A percentile compares a stretch with the other conserved stretches of the same genome.
These are phyloP conservation scores for Drosophila bifasciata DNA, from an alignment of 1,140 invertebrate genomes.

Conservation along the genomic window DNA sequence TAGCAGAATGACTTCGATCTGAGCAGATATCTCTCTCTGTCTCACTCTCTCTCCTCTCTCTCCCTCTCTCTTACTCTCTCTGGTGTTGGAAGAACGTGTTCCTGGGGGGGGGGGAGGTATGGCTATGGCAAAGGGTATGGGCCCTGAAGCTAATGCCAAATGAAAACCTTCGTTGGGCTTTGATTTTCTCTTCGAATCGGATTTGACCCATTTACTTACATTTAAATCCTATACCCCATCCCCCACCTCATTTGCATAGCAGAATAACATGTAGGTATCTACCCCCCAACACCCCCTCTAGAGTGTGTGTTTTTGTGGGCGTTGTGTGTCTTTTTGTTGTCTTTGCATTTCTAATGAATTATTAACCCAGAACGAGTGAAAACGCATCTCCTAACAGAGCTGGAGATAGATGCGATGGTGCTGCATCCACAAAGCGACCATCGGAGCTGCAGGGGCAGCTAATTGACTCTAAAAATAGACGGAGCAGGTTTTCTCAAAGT, in stretches of 20 bases:
- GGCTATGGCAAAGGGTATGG: too few relatives aligned
- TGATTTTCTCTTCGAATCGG: constrained; percentile 1
- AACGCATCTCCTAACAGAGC: constrained; percentile 39
- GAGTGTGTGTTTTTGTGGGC: constrained; percentile 13
- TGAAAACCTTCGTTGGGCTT: not conserved
- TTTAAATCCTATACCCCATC: constrained; percentile 26
- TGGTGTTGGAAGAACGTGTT: too few relatives aligned
- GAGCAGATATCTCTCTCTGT: too few relatives aligned
- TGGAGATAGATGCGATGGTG: not conserved
- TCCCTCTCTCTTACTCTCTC: too few relatives aligned
- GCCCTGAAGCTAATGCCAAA: not conserved
- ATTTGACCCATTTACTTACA: constrained; percentile 74
- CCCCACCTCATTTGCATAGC: constrained; percentile 54
- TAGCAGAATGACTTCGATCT: too few relatives aligned
- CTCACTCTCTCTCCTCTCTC: too few relatives aligned
- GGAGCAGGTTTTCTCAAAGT: constrained; percentile 62
- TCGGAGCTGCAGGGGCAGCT: constrained; percentile 40
- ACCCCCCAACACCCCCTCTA: too few relatives aligned
- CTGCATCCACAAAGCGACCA: constrained; percentile 8
- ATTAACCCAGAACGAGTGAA: constrained; percentile 65
- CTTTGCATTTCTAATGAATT: constrained; percentile 74
- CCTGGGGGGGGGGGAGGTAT: too few relatives aligned
- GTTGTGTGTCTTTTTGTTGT: constrained; percentile 15
- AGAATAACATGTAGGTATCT: constrained; percentile 9
- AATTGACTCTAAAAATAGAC: constrained; percentile 80